Evolutionary conservation across 1,140 invertebrate genomes (phyloP).

Genomic region (Zaprionus gabonicus): DNA sequence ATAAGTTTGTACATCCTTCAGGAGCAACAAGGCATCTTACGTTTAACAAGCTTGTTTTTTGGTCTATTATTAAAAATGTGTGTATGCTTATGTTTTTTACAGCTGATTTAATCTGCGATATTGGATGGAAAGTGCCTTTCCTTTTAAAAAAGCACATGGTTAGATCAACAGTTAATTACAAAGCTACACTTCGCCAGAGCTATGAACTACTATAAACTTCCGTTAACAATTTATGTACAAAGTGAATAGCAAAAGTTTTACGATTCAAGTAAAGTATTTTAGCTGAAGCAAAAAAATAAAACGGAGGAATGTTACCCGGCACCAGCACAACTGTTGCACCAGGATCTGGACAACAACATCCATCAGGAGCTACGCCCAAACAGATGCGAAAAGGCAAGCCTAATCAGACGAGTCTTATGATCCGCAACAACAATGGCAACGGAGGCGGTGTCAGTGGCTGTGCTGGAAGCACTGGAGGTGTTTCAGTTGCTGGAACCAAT

Average conservation of each 20-base stretch:
- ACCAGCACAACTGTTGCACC: slow-evolving; percentile 15
- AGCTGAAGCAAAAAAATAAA: neutral
- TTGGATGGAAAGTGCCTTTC: neutral
- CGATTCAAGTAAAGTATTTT: neutral
- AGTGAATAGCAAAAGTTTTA: neutral
- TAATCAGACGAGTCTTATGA: slow-evolving; percentile 13
- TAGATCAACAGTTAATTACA: too few species aligned
- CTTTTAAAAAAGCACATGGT: neutral
- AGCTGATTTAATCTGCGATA: neutral
- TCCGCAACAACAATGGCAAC: slow-evolving; percentile 26
- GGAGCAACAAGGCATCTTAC: too few species aligned
- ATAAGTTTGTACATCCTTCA: too few species aligned
- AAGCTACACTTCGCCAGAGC: neutral
- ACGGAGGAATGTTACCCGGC: slow-evolving; percentile 31
- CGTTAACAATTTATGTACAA: neutral
- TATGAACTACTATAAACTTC: neutral
- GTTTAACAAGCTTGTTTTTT: too few species aligned
- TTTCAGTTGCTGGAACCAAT: slow-evolving; percentile 5
- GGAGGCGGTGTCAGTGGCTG: neutral
- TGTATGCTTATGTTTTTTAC: neutral
- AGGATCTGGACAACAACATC: slow-evolving; percentile 32
- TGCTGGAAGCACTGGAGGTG: slow-evolving; percentile 9
- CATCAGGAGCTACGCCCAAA: slow-evolving; percentile 41
- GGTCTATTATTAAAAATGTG: neutral
- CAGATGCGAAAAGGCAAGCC: slow-evolving; percentile 38